phyloP scores from a whole-genome alignment of 2,113 vertebrate species.

The Leptocoma aspasia region DNA sequence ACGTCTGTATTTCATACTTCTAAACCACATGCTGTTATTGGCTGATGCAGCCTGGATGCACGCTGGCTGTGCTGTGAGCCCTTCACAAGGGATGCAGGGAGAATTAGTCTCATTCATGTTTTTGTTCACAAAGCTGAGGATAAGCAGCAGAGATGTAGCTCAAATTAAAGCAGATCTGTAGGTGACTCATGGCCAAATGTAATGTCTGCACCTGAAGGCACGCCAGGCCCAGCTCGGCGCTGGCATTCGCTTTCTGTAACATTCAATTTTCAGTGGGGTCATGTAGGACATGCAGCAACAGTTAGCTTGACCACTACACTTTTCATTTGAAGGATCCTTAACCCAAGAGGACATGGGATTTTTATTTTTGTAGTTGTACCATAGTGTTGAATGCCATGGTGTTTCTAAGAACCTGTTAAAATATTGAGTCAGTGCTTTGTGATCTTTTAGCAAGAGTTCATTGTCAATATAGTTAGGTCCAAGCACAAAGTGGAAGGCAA shows the following conservation, averaged over 20 bases:
- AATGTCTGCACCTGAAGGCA: neutral
- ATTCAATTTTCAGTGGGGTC: neutral
- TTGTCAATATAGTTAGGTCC: neutral
- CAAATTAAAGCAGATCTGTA: neutral
- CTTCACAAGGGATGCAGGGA: neutral
- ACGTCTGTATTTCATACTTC: neutral
- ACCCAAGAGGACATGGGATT: neutral
- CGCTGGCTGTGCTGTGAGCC: neutral
- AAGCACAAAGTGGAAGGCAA: neutral
- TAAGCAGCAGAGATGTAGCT: neutral
- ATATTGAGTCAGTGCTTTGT: neutral
- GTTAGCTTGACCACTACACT: neutral
- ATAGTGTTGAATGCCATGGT: neutral
- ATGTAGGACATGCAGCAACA: neutral
- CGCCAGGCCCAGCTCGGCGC: accelerated
- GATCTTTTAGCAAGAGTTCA: neutral
- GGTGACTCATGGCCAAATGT: neutral
- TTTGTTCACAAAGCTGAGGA: neutral
- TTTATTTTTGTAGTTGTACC: neutral
- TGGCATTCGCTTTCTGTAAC: accelerated
- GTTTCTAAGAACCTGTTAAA: neutral
- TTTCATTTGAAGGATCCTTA: neutral
- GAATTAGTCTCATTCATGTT: neutral
- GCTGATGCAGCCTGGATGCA: neutral
- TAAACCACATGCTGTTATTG: neutral